Evolutionary conservation across 2,888 invertebrate species (phyloP).

Genomic region (Mimachlamys varia): DNA sequence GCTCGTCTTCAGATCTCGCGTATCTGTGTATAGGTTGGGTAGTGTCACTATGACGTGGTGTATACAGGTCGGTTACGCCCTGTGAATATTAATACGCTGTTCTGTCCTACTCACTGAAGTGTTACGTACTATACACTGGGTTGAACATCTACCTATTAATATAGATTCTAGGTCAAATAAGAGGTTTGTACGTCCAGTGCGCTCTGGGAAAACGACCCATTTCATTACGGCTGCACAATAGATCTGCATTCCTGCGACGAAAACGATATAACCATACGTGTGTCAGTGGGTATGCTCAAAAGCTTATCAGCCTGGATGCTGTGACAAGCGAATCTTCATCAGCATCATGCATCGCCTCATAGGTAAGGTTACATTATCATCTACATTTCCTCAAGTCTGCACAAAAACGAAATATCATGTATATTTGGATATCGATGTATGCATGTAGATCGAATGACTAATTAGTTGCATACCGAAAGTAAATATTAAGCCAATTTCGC

Average conservation of each 20-base stretch:
- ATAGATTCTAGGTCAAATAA: neutral
- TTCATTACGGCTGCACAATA: neutral
- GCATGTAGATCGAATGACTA: too few relatives aligned
- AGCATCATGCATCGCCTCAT: neutral
- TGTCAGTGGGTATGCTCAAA: too few relatives aligned
- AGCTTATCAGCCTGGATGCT: neutral
- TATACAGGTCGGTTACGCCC: constrained; percentile 6
- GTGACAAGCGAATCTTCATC: neutral
- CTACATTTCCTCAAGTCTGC: neutral
- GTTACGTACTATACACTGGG: neutral
- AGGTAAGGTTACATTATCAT: neutral
- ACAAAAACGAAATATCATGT: too few relatives aligned
- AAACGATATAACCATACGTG: neutral
- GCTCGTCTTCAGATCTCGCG: too few relatives aligned
- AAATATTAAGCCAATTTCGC: too few relatives aligned
- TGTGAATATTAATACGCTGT: constrained; percentile 18
- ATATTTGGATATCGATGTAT: too few relatives aligned
- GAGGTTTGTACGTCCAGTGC: neutral
- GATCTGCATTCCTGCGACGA: neutral
- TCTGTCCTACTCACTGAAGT: constrained; percentile 13
- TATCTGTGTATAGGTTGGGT: too few relatives aligned
- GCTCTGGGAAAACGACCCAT: neutral
- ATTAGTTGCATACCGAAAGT: too few relatives aligned
- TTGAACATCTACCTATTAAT: neutral
- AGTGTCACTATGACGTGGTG: neutral